Base-by-base conservation (phyloP, 2,888 invertebrate species). In the Dicranocentrus wangi region DNA sequence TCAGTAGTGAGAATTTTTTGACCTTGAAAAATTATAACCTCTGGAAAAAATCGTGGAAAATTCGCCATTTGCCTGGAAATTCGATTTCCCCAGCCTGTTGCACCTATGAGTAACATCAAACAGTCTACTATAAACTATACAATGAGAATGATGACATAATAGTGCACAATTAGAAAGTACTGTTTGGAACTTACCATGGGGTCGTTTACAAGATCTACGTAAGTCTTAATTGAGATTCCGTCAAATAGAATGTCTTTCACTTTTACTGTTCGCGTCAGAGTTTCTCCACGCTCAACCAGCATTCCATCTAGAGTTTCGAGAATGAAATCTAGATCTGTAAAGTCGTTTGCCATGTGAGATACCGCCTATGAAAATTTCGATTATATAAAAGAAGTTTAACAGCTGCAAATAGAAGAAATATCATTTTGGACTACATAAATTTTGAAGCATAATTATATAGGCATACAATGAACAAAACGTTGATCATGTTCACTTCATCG, bases 191-290 rank as follows among this genome's bases (percentile, higher is more conserved):
- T n/a, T n/a, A n/a, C 80, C 72, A 82, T 61, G 0, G 80, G 83
- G 51, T 83, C 83, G 15, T 77, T 66, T 2, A 83, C 75, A 15
- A 84, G 63, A 1, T 84, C 84, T 0, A 84, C 66, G 55, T 82
- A 84, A 0, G 80, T 75, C 47, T 83, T 58, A n/a, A 84, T 65
- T 0, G 82, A 81, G 2, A 81, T 63, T 17, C 84, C 84, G 23
- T 84, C 84, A 60, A 82, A 83, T 1, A 84, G 43, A 13, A 84
- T 60, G n/a, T 83, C 73, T 42, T 77, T 77, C n/a, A 84, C 78
- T 65, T 82, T 82, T 7, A 75, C 78, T 13, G 21, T 84, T 61
- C 76, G 66, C 0, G 80, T 68, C 1, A 84, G 69, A 2, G 17
- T 53, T 51, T 84, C 84, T 3, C 82, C 83, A n/a, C 72, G 66